Evolutionary conservation across 2,797 vertebrate species (phyloP).

Genomic region (Antennarius maculatus): DNA sequence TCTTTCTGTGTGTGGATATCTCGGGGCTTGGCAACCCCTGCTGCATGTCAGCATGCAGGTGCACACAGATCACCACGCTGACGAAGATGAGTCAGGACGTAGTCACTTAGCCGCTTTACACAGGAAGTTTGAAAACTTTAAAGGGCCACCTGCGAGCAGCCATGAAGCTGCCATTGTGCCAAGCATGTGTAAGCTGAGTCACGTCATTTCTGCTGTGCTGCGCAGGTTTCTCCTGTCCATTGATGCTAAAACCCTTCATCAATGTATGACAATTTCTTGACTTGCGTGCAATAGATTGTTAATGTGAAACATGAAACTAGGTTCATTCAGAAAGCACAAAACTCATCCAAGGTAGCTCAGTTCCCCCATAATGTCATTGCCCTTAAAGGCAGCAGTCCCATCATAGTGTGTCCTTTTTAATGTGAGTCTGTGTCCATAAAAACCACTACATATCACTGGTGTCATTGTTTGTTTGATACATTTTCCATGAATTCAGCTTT

Average conservation of each 20-base stretch:
- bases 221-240: slow-evolving; percentile 33
- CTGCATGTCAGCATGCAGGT: slow-evolving; percentile 58
- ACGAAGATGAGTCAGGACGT: slow-evolving; percentile 73
- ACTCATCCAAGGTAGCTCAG: no score
- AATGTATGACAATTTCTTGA: slow-evolving; percentile 5
- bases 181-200: slow-evolving; percentile 62
- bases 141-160: slow-evolving; percentile 72
- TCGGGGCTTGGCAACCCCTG: slow-evolving; percentile 24
- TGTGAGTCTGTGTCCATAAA: no score
- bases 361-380: no score
- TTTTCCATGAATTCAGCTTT: no score
- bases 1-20: slow-evolving; percentile 1
- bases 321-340: no score
- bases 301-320: slow-evolving; percentile 3
- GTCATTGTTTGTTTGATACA: no score
- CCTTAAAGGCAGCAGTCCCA: no score
- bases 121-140: slow-evolving; percentile 73
- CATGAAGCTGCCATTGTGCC: slow-evolving; percentile 74
- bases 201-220: slow-evolving; percentile 38
- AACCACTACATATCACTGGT: no score
- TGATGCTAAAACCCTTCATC: slow-evolving; percentile 39
- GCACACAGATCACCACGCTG: slow-evolving; percentile 48
- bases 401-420: no score
- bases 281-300: slow-evolving; percentile 24
- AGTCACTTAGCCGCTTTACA: slow-evolving; percentile 71